These are phyloP conservation scores for Glyphotaelius pellucidus DNA, from an alignment of 2,888 invertebrate species.

Conservation along the genomic window DNA sequence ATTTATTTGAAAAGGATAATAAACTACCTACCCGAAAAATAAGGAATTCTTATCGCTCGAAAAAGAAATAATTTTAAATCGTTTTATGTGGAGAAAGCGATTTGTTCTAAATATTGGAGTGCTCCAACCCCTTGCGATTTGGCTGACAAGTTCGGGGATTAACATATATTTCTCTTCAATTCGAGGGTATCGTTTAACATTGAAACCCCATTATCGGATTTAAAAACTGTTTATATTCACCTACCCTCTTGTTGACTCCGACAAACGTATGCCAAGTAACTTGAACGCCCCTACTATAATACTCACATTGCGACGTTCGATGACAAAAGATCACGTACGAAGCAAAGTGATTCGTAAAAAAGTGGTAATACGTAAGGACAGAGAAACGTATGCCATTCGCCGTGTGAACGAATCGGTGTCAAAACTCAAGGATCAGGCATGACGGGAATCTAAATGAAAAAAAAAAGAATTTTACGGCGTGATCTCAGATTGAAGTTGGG, in stretches of 20 bases:
- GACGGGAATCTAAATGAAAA: conserved; percentile 65
- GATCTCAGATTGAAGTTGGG: conserved; percentile 33
- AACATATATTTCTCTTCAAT: conserved; percentile 12
- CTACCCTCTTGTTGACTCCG: conserved; percentile 22
- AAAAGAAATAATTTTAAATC: conserved; percentile 9
- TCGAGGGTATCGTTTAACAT: conserved; percentile 18
- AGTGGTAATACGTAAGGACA: conserved; percentile 49
- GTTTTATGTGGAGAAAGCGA: conserved; percentile 9
- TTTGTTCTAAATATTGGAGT: not conserved
- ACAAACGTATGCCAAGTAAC: not conserved
- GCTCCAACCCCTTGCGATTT: not conserved
- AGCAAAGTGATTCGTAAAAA: conserved; percentile 65
- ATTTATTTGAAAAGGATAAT: not conserved
- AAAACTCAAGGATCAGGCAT: conserved; percentile 60
- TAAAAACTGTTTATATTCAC: conserved; percentile 33
- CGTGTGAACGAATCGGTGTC: conserved; percentile 54
- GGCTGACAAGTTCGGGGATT: conserved; percentile 20
- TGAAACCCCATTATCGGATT: conserved; percentile 43
- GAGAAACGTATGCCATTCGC: conserved; percentile 11
- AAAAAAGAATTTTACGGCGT: conserved; percentile 53
- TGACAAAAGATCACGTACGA: conserved; percentile 63
- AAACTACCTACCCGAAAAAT: not conserved
- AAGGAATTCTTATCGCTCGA: not conserved
- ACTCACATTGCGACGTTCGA: conserved; percentile 48
- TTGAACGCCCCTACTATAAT: conserved; percentile 28